phyloP scores from a whole-genome alignment of 35 echinoderm and acorn worm species.

The Ophioderma brevispina region DNA sequence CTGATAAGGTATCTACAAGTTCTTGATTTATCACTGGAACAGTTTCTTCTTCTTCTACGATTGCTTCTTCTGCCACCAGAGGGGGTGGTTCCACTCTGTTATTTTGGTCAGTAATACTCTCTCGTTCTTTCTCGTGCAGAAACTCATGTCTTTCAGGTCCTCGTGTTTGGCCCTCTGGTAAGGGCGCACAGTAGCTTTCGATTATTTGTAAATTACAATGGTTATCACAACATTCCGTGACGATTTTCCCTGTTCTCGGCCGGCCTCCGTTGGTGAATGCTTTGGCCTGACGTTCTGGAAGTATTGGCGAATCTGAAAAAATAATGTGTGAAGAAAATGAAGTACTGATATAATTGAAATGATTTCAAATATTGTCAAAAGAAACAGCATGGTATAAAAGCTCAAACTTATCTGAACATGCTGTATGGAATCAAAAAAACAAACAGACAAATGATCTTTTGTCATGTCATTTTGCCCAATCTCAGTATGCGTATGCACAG shows the following conservation, averaged over 20 bases:
- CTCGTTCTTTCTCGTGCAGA: neutral
- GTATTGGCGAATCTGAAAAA: neutral
- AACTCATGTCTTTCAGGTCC: neutral
- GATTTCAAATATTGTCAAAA: no score
- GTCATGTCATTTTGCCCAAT: no score
- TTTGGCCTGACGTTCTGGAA: neutral
- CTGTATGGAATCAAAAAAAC: no score
- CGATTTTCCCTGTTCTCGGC: neutral
- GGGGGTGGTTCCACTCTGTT: neutral
- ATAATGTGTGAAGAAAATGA: no score
- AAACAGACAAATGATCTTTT: no score
- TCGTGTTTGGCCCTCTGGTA: neutral
- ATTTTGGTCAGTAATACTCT: neutral
- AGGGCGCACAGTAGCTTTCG: neutral
- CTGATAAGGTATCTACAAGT: neutral
- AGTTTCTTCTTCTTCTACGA: neutral
- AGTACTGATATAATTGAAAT: no score
- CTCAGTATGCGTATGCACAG: no score
- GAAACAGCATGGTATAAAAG: no score
- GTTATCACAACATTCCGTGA: neutral
- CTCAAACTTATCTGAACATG: no score
- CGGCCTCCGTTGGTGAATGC: neutral
- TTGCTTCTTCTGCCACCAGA: neutral
- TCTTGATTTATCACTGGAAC: neutral
- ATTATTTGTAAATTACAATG: neutral